Evolutionary conservation across 1,140 invertebrate species (phyloP), one percentile per base, ranked within the genome.

Genomic region (Littorina saxatilis): DNA sequence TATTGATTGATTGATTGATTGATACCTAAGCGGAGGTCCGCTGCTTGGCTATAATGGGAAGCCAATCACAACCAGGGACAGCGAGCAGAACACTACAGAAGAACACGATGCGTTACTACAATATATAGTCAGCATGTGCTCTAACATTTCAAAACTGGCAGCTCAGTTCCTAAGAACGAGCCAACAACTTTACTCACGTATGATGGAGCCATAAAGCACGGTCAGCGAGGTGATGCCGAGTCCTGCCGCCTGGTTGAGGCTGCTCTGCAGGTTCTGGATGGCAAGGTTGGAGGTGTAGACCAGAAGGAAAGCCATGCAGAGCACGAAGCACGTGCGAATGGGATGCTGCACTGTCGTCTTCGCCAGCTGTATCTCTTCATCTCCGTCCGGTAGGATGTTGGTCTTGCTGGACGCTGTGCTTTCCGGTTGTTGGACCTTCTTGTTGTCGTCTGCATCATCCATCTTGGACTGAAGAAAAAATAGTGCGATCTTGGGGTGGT

Each of bases 201-300:
- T 86, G 47, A 86, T 83, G 74, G 76, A 72, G 0, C 77, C 86
- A 55, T 87, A 87, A 20, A 86, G 39, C 29, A 78, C 82, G 39
- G 81, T 70, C 4, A 87, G 82, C 0, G 86, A 84, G 32, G 72
- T 79, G 35, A 86, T 63, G 47, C 86, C 86, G 13, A 87, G 83
- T 23, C 79, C 83, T 1, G 52, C 84, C 43, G 80, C 83, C 61
- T 88, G 83, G 79, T 90, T 88, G 5, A 91, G 76, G 68, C 90
- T 91, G 77, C 89, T 91, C 82, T 91, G 90, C 9, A 91, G 85
- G 75, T 90, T 90, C 68, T 88, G 87, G 52, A 90, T 83, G 13
- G 88, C 84, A 2, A 88, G 70, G 79, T 88, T 90, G 32, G 90
- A 83, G 13, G 87, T 88, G 82, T 88, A 90, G 0, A 88, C 84